These are phyloP conservation scores for Smutsia gigantea DNA, from an alignment of 2,797 vertebrate genomes.

Conservation along the genomic window DNA sequence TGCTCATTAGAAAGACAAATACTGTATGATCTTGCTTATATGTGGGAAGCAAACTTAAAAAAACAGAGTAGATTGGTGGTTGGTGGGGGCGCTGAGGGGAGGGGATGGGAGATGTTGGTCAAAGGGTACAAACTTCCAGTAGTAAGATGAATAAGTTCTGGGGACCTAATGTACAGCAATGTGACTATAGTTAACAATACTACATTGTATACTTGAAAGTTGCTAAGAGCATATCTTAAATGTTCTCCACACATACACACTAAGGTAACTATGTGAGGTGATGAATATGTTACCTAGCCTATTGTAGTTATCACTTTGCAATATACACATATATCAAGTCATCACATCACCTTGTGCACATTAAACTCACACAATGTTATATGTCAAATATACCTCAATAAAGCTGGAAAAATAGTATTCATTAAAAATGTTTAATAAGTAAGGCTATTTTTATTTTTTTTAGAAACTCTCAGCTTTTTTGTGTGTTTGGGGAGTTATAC, in stretches of 20 bases:
- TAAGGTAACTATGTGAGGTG: background rate
- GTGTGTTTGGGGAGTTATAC: background rate
- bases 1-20: background rate
- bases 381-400: background rate
- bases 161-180: background rate
- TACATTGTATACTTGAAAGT: background rate
- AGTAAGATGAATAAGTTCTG: background rate
- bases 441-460: background rate
- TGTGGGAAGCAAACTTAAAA: background rate
- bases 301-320: background rate
- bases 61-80: background rate
- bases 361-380: background rate
- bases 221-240: background rate
- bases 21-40: background rate
- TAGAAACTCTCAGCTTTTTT: background rate
- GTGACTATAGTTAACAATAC: background rate
- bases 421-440: background rate
- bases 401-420: background rate
- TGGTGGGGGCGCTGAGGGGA: background rate
- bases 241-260: background rate
- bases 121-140: background rate
- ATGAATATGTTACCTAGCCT: background rate
- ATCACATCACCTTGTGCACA: background rate
- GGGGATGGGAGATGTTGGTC: background rate
- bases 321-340: background rate